Evolutionary conservation across 2,797 vertebrate genomes (phyloP).

Genomic region (Myiotriccus ornatus): DNA sequence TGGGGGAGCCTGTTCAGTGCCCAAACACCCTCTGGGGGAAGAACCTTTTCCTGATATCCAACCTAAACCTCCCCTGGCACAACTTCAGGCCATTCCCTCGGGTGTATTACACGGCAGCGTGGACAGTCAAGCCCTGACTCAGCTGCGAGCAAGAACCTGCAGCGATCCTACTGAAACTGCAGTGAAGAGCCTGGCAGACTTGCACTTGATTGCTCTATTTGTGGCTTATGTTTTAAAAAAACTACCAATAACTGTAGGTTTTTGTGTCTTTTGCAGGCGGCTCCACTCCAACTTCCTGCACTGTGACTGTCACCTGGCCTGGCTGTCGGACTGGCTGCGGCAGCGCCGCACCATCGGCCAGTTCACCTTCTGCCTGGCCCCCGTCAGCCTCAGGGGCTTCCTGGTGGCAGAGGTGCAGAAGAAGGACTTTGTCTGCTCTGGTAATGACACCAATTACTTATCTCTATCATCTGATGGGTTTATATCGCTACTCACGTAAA

Average conservation of each 20-base stretch:
- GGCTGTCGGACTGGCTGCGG: constrained; percentile 96
- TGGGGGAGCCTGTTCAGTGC: background rate
- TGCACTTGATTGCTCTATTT: background rate
- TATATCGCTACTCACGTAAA: background rate
- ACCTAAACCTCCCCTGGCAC: background rate
- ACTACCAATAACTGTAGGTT: background rate
- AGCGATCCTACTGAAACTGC: fast-evolving
- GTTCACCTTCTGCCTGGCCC: constrained; percentile 97
- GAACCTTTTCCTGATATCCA: background rate
- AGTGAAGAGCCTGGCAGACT: background rate
- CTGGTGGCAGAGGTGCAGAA: constrained; percentile 95
- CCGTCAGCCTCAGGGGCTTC: constrained; percentile 91
- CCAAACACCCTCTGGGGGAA: background rate
- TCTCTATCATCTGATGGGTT: background rate
- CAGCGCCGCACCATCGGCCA: constrained; percentile 90
- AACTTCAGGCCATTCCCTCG: background rate
- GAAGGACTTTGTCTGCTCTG: constrained; percentile 92
- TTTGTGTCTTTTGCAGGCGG: constrained; percentile 76
- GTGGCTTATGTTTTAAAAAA: background rate
- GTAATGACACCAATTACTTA: constrained; percentile 71
- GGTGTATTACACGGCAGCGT: fast-evolving
- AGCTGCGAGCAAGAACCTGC: background rate
- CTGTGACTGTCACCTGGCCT: constrained; percentile 97
- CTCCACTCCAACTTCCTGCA: constrained; percentile 96
- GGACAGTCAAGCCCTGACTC: background rate